A percentile compares a stretch with the other conserved stretches of the same genome.
Evolutionary conservation across 2,113 vertebrate genomes (phyloP).

Genomic region (Tylochromis polylepis): DNA sequence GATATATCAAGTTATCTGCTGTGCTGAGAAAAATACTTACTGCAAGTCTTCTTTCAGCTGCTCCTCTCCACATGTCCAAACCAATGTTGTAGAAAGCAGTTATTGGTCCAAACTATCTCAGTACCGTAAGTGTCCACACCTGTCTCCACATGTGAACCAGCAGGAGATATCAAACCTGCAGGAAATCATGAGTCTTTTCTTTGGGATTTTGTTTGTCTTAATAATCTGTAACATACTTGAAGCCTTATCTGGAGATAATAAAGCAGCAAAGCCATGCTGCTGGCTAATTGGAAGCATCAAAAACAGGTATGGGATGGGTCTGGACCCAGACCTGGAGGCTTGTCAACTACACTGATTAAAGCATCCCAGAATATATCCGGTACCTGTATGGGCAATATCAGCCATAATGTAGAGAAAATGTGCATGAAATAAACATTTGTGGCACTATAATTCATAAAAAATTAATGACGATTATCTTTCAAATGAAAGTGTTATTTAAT

Average conservation of each 20-base stretch:
- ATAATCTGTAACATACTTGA: background rate
- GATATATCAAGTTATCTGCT: background rate
- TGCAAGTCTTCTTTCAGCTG: background rate
- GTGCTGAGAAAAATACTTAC: background rate
- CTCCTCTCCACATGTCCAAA: background rate
- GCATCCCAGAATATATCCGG: too few relatives aligned
- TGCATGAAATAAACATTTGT: background rate
- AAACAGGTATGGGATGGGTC: too few relatives aligned
- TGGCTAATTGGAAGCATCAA: too few relatives aligned
- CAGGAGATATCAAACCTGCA: conserved; percentile 30
- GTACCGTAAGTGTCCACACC: background rate
- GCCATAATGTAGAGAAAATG: background rate
- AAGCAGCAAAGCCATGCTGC: too few relatives aligned
- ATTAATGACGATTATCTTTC: background rate
- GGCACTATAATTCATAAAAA: background rate
- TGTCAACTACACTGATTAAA: too few relatives aligned
- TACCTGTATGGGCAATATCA: background rate
- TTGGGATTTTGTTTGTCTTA: background rate
- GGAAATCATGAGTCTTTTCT: background rate
- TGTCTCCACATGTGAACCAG: background rate
- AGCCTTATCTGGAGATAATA: too few relatives aligned
- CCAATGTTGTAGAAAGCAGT: too few relatives aligned
- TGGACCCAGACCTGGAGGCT: too few relatives aligned
- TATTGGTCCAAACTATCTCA: background rate
- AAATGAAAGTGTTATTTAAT: background rate